Evolutionary conservation across 1,140 invertebrate species (phyloP), one percentile per base, ranked within the genome.

Genomic region (Protaetia brevitarsis): DNA sequence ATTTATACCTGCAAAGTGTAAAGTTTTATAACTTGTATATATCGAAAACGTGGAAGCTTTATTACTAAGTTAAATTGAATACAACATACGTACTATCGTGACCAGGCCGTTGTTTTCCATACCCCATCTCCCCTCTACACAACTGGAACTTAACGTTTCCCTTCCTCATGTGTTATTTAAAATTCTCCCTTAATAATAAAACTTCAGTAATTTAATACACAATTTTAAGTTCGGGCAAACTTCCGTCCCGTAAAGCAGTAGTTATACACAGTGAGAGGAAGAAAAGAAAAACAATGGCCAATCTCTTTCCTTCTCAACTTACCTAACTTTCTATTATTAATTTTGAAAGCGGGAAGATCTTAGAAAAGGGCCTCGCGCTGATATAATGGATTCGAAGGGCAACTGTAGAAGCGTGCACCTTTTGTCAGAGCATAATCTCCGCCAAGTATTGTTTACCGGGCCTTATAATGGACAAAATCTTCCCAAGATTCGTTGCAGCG

Each of bases 61-160:
- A 51, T 51, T 51, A 51, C 41, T 51, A 51, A 51, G 41, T 51
- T 51, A 51, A 51, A 51, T 51, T 51, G 41, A 51, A 51, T 51
- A 51, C 26, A 51, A n/a, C 16, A 51, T 19, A 51, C 41, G 26
- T 51, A 51, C 37, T 51, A 51, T 51, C 41, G 41, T 23, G 41
- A 51, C 41, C 41, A 51, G 3, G 41, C 6, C 26, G 41, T 51
- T 51, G 41, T 51, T 16, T 7, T 37, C 26, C 16, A 51, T 51
- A 13, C 19, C 19, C 41, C 41, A 10, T 11, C 1, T 11, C 34
- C 34, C 10, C 11, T 16, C 34, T 37, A 10, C 34, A 5, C 16
- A 8, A 23, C 13, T 10, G 19, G 41, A 51, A 23, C 41, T 51
- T 51, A 51, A 51, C 41, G 41, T 51, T 23, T 51, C 26, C 41